Percentiles rank a stretch among this genome's conserved stretches.
phyloP scores from a whole-genome alignment of 2,113 vertebrate genomes.

The Rattus rattus region DNA sequence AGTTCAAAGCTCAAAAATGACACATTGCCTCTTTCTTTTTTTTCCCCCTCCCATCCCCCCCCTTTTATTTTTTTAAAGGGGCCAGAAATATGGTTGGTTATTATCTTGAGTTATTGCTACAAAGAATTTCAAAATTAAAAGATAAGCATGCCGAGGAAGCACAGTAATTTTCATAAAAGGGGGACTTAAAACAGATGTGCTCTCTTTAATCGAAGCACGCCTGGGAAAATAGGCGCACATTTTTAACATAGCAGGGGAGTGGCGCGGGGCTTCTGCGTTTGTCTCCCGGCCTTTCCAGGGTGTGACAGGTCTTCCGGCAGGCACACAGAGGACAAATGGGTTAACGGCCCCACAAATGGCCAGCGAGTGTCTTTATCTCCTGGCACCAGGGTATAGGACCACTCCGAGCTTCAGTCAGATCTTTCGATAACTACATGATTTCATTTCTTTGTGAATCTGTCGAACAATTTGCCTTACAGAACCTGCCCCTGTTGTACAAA shows the following conservation, averaged over 20 bases:
- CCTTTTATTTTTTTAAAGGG: slow-evolving; percentile 80
- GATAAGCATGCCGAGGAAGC: slow-evolving; percentile 85
- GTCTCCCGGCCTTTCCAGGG: slow-evolving; percentile 74
- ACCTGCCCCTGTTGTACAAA: not conserved
- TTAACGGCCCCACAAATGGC: slow-evolving; percentile 50
- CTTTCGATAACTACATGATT: slow-evolving; percentile 49
- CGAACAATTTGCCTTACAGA: not conserved
- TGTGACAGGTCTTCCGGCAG: not conserved
- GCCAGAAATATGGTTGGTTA: slow-evolving; percentile 87
- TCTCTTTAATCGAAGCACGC: slow-evolving; percentile 85
- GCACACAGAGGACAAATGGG: not conserved
- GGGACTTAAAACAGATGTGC: slow-evolving; percentile 88
- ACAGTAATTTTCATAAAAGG: slow-evolving; percentile 87
- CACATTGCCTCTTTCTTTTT: not conserved
- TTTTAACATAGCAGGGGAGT: slow-evolving; percentile 85
- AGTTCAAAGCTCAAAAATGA: slow-evolving; percentile 86
- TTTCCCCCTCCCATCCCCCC: not conserved
- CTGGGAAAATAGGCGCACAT: slow-evolving; percentile 83
- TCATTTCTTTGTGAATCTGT: not conserved
- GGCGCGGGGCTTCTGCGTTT: slow-evolving; percentile 70
- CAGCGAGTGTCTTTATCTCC: not conserved
- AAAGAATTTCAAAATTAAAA: slow-evolving; percentile 90
- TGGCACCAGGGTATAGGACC: not conserved
- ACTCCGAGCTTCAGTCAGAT: not conserved
- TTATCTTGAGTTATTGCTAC: slow-evolving; percentile 88